These are phyloP conservation scores for Microtus californicus DNA, from an alignment of 2,797 vertebrate species.

Conservation along the genomic window DNA sequence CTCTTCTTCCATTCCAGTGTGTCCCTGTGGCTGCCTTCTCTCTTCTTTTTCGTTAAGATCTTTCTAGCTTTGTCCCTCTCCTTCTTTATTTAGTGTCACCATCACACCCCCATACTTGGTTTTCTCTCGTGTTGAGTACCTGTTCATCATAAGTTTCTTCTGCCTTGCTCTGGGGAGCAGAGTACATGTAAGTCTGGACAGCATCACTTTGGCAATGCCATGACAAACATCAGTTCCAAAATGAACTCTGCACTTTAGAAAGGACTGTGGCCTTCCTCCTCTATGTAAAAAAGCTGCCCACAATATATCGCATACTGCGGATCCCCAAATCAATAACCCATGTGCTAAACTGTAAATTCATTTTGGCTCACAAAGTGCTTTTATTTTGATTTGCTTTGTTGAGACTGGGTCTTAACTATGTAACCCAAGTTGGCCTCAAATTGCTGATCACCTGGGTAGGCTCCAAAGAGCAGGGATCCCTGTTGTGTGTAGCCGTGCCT, in stretches of 20 bases:
- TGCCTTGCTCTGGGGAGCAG: background rate
- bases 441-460: background rate
- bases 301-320: background rate
- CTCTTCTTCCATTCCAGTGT: background rate
- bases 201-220: background rate
- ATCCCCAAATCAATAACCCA: background rate
- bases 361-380: background rate
- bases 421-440: background rate
- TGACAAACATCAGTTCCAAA: background rate
- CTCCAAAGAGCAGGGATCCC: background rate
- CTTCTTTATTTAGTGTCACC: background rate
- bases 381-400: background rate
- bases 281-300: background rate
- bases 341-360: fast-evolving
- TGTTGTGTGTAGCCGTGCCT: background rate
- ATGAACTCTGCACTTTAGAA: background rate
- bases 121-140: background rate
- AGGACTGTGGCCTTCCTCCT: background rate
- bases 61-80: background rate
- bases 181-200: background rate
- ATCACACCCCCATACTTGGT: background rate
- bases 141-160: background rate
- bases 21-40: too few relatives aligned
- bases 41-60: background rate
- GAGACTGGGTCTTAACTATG: background rate